These are phyloP conservation scores for Agapornis canus DNA, from an alignment of 2,797 vertebrate species.

Conservation along the genomic window DNA sequence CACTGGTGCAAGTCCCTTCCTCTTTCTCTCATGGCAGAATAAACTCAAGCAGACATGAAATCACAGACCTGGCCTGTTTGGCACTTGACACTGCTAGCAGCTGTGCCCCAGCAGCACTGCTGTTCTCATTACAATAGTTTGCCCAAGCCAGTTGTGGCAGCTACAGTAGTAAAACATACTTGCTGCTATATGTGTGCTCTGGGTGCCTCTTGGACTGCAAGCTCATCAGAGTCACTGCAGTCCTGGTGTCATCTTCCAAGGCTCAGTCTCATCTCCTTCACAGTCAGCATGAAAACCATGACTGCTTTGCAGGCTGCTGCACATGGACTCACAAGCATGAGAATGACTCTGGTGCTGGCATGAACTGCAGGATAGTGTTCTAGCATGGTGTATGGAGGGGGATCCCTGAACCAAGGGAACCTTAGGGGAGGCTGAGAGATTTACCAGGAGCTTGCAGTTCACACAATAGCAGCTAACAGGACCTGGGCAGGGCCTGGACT, in stretches of 20 bases:
- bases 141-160: neutral
- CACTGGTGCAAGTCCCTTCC: neutral
- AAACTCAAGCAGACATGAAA: neutral
- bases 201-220: neutral
- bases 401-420: neutral
- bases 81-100: neutral
- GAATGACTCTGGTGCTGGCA: neutral
- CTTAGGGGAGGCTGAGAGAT: neutral
- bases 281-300: rapidly evolving
- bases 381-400: neutral
- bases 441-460: neutral
- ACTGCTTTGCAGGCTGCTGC: neutral
- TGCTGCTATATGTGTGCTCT: neutral
- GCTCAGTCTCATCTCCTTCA: neutral
- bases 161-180: neutral
- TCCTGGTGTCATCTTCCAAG: neutral
- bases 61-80: neutral
- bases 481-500: neutral
- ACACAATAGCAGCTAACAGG: neutral
- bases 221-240: neutral
- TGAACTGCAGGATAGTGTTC: neutral
- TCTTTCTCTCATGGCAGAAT: neutral
- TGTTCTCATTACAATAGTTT: neutral
- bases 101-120: neutral
- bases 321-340: rapidly evolving